These are phyloP conservation scores for Brachycybe producta DNA, from an alignment of 2,888 invertebrate genomes.

Conservation along the genomic window DNA sequence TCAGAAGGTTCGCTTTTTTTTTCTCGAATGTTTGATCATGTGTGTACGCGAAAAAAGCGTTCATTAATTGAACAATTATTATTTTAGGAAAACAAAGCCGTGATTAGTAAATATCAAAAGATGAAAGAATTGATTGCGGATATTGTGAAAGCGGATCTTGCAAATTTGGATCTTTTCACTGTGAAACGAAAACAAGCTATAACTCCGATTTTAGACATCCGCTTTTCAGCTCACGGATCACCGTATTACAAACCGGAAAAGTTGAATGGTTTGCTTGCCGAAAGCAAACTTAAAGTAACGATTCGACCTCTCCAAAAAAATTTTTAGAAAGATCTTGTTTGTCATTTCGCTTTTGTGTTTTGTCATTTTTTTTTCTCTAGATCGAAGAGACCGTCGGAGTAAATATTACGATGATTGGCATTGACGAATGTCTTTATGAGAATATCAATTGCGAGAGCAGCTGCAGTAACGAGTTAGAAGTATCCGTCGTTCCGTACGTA, in stretches of 20 bases:
- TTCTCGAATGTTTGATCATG: neutral
- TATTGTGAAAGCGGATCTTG: constrained; percentile 59
- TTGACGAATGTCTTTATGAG: constrained; percentile 78
- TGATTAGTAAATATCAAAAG: constrained; percentile 57
- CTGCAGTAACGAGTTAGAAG: constrained; percentile 64
- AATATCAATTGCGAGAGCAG: constrained; percentile 53
- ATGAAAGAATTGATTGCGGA: constrained; percentile 49
- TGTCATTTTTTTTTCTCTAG: constrained; percentile 29
- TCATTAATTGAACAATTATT: constrained; percentile 5
- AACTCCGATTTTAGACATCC: constrained; percentile 54
- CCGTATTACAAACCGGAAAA: constrained; percentile 82
- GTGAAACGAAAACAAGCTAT: constrained; percentile 47
- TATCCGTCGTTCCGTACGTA: constrained; percentile 54
- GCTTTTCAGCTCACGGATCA: constrained; percentile 86
- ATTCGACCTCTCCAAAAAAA: neutral
- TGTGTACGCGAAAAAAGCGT: neutral
- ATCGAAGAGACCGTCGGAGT: constrained; percentile 57
- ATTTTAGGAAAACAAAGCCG: constrained; percentile 34
- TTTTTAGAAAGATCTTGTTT: neutral
- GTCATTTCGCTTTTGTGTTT: neutral
- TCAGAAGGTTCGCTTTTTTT: constrained; percentile 18
- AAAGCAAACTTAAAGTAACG: constrained; percentile 51
- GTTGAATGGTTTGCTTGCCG: constrained; percentile 68
- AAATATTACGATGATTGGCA: constrained; percentile 71
- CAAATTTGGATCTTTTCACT: constrained; percentile 88